Conservation (phyloP, 2,888 invertebrate species). For the Mylabris sibirica region DNA sequence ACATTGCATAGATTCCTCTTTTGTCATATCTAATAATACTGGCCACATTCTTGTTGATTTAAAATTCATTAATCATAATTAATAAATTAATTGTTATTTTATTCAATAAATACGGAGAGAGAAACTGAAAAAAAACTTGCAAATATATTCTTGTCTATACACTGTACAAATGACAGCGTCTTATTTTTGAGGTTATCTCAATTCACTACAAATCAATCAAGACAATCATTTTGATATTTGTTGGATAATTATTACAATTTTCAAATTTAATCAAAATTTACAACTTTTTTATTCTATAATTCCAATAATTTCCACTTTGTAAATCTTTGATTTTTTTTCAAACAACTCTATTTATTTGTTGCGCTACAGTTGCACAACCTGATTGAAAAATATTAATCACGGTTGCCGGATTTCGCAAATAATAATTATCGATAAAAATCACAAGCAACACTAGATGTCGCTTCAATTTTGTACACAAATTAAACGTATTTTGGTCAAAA, state of each 20-base stretch:
- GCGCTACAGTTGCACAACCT: conserved; percentile 40
- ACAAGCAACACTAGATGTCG: too few relatives aligned
- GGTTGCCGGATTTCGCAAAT: too few relatives aligned
- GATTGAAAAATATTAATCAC: conserved; percentile 8
- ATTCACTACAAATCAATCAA: conserved; percentile 4
- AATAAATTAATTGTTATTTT: conserved; percentile 12
- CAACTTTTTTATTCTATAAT: not conserved
- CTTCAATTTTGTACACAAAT: too few relatives aligned
- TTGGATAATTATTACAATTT: not conserved
- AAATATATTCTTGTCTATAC: conserved; percentile 21
- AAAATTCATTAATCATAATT: conserved; percentile 38
- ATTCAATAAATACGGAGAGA: conserved; percentile 18
- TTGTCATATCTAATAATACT: conserved; percentile 80
- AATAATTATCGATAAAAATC: too few relatives aligned
- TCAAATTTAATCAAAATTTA: not conserved
- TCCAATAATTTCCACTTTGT: conserved; percentile 7
- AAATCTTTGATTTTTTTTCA: conserved; percentile 5
- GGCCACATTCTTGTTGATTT: conserved; percentile 68
- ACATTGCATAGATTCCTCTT: conserved; percentile 88
- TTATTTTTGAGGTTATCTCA: conserved; percentile 48
- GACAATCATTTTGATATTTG: not conserved
- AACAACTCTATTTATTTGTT: conserved; percentile 19
- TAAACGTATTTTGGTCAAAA: too few relatives aligned
- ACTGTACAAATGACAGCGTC: conserved; percentile 44
- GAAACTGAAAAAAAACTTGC: conserved; percentile 23